phyloP scores from a whole-genome alignment of 2,797 vertebrate species.

The Gymnoscopelus microlampas region DNA sequence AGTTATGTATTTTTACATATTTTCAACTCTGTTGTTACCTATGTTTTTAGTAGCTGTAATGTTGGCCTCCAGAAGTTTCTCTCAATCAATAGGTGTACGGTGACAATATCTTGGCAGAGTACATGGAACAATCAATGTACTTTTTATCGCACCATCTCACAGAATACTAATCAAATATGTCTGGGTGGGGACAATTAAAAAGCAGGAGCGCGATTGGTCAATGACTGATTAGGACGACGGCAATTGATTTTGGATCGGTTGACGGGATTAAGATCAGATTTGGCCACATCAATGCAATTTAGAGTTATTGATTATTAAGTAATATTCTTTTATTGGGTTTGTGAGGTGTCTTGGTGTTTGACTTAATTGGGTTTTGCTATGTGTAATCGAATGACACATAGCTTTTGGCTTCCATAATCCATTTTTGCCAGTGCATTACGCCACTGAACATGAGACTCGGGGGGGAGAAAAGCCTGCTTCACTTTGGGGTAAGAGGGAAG shows the following conservation, averaged over 20 bases:
- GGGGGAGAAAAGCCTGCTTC: slow-evolving; percentile 18
- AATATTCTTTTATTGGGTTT: slow-evolving; percentile 56
- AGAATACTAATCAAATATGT: slow-evolving; percentile 19
- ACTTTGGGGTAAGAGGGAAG: slow-evolving; percentile 54
- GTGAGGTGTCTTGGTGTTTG: slow-evolving; percentile 32
- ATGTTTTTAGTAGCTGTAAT: too few relatives aligned
- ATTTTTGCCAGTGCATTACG: slow-evolving; percentile 64
- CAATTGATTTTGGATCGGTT: slow-evolving; percentile 42
- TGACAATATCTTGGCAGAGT: not conserved
- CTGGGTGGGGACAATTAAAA: slow-evolving; percentile 6
- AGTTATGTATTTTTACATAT: too few relatives aligned
- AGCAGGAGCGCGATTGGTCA: slow-evolving; percentile 24
- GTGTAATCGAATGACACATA: slow-evolving; percentile 62
- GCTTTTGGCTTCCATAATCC: slow-evolving; percentile 54
- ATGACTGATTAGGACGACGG: slow-evolving; percentile 4
- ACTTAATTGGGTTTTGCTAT: slow-evolving; percentile 49
- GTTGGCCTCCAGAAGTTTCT: too few relatives aligned
- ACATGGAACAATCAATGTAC: not conserved
- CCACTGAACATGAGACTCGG: slow-evolving; percentile 33
- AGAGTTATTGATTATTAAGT: slow-evolving; percentile 64
- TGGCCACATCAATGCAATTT: slow-evolving; percentile 34
- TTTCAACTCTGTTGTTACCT: not conserved
- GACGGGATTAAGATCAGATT: slow-evolving; percentile 57
- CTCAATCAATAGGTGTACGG: too few relatives aligned
- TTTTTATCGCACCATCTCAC: not conserved